A percentile compares a stretch with the other conserved stretches of the same genome.
These are phyloP conservation scores for Nycticorax nycticorax DNA, from an alignment of 2,113 vertebrate species.

Conservation along the genomic window DNA sequence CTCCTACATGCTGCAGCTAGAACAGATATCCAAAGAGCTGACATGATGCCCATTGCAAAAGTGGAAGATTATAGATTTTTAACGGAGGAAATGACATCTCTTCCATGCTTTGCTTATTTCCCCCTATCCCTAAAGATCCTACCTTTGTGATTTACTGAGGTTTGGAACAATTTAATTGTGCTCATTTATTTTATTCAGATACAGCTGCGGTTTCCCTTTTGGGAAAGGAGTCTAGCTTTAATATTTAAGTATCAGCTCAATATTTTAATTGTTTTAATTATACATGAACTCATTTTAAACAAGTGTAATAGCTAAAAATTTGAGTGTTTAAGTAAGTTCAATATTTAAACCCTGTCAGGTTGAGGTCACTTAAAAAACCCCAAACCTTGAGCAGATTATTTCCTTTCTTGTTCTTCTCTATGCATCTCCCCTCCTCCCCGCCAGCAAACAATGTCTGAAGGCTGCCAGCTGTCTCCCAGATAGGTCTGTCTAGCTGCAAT, in stretches of 20 bases:
- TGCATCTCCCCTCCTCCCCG: background rate
- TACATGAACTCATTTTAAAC: conserved; percentile 22
- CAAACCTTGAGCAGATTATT: background rate
- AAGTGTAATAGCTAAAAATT: background rate
- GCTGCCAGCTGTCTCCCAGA: background rate
- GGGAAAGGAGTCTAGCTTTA: background rate
- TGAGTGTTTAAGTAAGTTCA: conserved; percentile 15
- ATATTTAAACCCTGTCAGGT: conserved; percentile 5
- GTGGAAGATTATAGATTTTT: background rate
- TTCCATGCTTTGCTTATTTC: background rate
- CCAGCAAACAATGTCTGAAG: background rate
- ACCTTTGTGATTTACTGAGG: conserved; percentile 16
- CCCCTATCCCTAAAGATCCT: background rate
- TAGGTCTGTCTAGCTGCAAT: background rate
- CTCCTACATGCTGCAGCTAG: background rate
- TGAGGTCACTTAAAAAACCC: background rate
- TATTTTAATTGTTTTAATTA: conserved; percentile 65
- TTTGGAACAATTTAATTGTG: background rate
- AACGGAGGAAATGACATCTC: background rate
- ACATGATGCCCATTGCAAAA: background rate
- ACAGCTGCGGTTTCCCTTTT: background rate
- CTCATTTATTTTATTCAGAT: conserved; percentile 28
- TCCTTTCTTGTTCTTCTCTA: background rate
- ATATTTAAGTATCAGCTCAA: conserved; percentile 40
- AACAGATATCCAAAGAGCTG: background rate